phyloP scores from a whole-genome alignment of 2,888 invertebrate genomes.

The Unio pictorum region DNA sequence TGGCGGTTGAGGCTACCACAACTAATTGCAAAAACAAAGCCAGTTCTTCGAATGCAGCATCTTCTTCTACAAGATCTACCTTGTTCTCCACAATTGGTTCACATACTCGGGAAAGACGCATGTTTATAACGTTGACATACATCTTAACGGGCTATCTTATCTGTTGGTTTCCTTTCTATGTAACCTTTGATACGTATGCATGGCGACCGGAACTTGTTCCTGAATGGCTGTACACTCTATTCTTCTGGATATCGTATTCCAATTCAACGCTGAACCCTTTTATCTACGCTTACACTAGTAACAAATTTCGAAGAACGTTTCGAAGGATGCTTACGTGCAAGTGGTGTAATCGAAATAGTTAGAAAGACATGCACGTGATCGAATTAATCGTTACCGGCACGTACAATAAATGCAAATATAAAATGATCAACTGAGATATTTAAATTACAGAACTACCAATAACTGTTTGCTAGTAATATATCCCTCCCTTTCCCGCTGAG shows the following conservation, averaged over 20 bases:
- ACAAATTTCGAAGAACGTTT: slow-evolving; percentile 36
- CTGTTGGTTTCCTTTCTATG: slow-evolving; percentile 45
- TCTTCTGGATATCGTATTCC: slow-evolving; percentile 43
- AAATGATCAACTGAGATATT: too few relatives aligned
- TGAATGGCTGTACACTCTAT: slow-evolving; percentile 36
- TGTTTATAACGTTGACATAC: slow-evolving; percentile 40
- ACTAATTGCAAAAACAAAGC: too few relatives aligned
- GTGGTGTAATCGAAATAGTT: slow-evolving; percentile 2
- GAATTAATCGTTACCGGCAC: too few relatives aligned
- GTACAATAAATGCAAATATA: too few relatives aligned
- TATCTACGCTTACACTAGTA: slow-evolving; percentile 40
- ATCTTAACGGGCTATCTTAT: slow-evolving; percentile 31
- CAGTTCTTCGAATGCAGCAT: too few relatives aligned
- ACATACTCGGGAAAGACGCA: slow-evolving; percentile 20
- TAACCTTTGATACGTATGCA: slow-evolving; percentile 40
- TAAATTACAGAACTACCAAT: too few relatives aligned
- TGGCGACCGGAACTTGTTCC: slow-evolving; percentile 38
- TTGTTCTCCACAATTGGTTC: too few relatives aligned
- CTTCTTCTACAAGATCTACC: too few relatives aligned
- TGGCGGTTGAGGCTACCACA: too few relatives aligned
- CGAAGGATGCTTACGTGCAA: slow-evolving; percentile 18
- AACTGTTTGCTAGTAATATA: too few relatives aligned
- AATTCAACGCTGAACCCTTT: slow-evolving; percentile 44
- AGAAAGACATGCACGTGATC: too few relatives aligned
- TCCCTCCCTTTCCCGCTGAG: too few relatives aligned